These are phyloP conservation scores for Cotesia chilonis DNA, from an alignment of 1,140 invertebrate genomes.

Conservation along the genomic window DNA sequence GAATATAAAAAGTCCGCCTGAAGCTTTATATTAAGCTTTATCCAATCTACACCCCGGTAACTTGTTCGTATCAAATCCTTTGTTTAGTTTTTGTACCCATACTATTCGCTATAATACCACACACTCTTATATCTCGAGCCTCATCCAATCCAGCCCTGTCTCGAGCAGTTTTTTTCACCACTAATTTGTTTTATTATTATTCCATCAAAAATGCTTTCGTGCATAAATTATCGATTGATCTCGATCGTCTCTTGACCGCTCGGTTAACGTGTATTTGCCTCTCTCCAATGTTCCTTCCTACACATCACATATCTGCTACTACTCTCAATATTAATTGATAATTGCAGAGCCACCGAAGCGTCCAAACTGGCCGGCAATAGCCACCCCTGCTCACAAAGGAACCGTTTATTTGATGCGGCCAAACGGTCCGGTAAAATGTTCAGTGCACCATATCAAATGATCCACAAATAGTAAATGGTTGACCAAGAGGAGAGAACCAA, in stretches of 20 bases:
- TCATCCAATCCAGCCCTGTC: too few relatives aligned
- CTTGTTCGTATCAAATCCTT: too few relatives aligned
- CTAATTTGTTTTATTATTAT: constrained; percentile 7
- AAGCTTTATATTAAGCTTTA: too few relatives aligned
- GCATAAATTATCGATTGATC: constrained; percentile 54
- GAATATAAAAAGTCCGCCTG: too few relatives aligned
- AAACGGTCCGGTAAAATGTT: constrained; percentile 38
- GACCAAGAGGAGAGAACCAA: too few relatives aligned
- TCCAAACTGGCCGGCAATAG: constrained; percentile 3
- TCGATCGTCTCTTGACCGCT: constrained; percentile 24
- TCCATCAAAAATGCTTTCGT: constrained; percentile 42
- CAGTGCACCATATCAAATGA: constrained; percentile 41
- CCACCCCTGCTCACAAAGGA: constrained; percentile 35
- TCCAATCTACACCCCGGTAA: too few relatives aligned
- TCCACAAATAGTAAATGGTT: constrained; percentile 35
- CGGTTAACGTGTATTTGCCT: background rate
- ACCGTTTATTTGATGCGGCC: constrained; percentile 35
- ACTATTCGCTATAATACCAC: background rate
- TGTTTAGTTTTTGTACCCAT: background rate
- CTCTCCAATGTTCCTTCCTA: background rate
- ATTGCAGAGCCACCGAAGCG: constrained; percentile 46
- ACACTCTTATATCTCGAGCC: too few relatives aligned
- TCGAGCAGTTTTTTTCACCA: constrained; percentile 12
- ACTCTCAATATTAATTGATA: constrained; percentile 62
- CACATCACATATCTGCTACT: constrained; percentile 46